Conservation (phyloP, 2,797 vertebrate genomes). For the Enteromius argenteus region DNA sequence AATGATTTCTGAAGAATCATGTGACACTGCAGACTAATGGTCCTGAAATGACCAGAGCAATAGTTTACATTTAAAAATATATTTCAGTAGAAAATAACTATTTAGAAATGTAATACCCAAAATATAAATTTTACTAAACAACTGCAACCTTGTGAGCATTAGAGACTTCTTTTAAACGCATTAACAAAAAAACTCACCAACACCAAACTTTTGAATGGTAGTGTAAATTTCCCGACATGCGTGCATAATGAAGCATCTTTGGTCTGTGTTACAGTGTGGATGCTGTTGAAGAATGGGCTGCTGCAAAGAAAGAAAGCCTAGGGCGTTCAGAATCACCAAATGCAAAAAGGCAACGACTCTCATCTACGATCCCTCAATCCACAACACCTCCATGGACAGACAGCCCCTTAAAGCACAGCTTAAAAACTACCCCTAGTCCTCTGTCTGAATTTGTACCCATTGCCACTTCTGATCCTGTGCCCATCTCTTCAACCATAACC, state of each 20-base stretch:
- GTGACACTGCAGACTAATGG: neutral
- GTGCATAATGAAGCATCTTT: neutral
- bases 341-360: slow-evolving; percentile 33
- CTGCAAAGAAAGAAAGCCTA: neutral
- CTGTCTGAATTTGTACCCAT: neutral
- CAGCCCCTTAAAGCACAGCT: neutral
- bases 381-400: neutral
- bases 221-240: neutral
- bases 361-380: neutral
- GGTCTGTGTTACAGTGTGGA: slow-evolving; percentile 26
- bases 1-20: neutral
- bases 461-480: neutral
- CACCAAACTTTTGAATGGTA: neutral
- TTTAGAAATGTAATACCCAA: neutral
- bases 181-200: neutral
- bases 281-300: neutral
- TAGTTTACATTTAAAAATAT: neutral
- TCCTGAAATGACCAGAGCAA: neutral
- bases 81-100: neutral
- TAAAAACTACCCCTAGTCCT: neutral
- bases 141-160: neutral
- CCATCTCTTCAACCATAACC: neutral
- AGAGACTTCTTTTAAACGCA: neutral
- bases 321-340: neutral
- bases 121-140: neutral